Evolutionary conservation across 1,140 invertebrate genomes (phyloP).

Genomic region (Danaus melanippus): DNA sequence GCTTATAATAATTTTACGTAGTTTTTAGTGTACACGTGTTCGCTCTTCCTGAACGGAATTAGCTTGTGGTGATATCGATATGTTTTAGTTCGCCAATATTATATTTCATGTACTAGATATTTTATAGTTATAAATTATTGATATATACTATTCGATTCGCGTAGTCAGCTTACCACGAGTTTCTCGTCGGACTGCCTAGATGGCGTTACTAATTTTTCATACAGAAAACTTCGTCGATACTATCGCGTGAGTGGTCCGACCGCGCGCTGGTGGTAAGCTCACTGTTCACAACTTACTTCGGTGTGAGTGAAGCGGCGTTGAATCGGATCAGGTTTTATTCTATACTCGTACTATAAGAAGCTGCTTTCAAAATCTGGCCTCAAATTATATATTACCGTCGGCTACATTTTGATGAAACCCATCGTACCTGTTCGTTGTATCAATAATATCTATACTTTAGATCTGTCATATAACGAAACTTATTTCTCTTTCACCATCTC

Average conservation of each 20-base stretch:
- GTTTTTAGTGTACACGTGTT: constrained; percentile 38
- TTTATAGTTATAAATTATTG: constrained; percentile 37
- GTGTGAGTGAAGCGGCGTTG: too few species aligned
- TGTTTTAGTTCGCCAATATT: constrained; percentile 53
- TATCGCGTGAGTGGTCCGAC: too few species aligned
- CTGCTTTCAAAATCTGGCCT: constrained; percentile 52
- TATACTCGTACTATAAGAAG: constrained; percentile 37
- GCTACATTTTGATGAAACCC: constrained; percentile 48
- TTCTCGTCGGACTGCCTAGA: too few species aligned
- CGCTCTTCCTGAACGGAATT: constrained; percentile 39
- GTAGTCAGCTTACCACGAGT: too few species aligned
- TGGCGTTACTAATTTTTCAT: too few species aligned
- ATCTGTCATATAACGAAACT: too few species aligned
- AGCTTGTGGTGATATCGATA: constrained; percentile 53
- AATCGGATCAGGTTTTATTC: constrained; percentile 24
- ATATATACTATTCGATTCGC: not conserved
- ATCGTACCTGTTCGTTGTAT: constrained; percentile 62
- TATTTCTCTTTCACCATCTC: constrained; percentile 5
- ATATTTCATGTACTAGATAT: constrained; percentile 36
- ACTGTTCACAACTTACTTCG: too few species aligned
- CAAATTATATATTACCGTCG: constrained; percentile 33
- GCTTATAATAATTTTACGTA: constrained; percentile 46
- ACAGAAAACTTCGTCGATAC: too few species aligned
- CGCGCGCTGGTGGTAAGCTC: too few species aligned
- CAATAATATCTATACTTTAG: constrained; percentile 31